Evolutionary conservation across 2,797 vertebrate species (phyloP), one percentile per base, ranked within the genome.

Genomic region (Schizopygopsis malacanthus): DNA sequence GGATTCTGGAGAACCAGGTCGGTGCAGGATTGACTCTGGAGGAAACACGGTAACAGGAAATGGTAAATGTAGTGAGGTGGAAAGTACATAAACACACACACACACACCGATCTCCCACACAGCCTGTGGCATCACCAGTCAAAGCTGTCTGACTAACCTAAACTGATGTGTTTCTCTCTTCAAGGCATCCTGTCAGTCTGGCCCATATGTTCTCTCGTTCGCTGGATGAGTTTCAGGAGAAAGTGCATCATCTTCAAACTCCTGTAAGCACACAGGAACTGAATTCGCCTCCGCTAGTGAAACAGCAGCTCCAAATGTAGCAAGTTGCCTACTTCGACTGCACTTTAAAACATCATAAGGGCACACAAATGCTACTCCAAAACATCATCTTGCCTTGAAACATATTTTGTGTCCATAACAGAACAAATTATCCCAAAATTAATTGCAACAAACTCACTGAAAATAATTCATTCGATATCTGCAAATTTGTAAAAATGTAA

Each of bases 21-120:
- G n/a, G 15, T 63, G 77, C 81, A 71, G 83, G 75, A 87, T 77
- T 88, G 83, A 59, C 69, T 87, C 85, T 76, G 33, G 81, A 81
- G 86, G 81, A 87, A 47, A 82, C 81, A 67, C 43, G 47, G 72
- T 22, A 80, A 82, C 77, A 67, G 65, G 52, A 67, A 70, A 78
- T 16, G 65, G 25, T 77, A 47, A 65, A 67, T 50, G 43, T 70
- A 52, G 45, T 39, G 65, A 70, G 43, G 79, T 81, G 63, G 47
- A 81, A 81, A 84, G 52, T 47, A 78, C 39, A 73, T 10, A 22
- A 15, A 18, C 28, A 33, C 28, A 33, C 28, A 33, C 47, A 33
- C 47, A 72, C 37, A 59, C 69, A 56, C 43, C 16, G 22, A 15
- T 47, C 47, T 20, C 2, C 9, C n/a, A 72, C n/a, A 28, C 37